Evolutionary conservation across 2,113 vertebrate species (phyloP).

Genomic region (Nipponia nippon): DNA sequence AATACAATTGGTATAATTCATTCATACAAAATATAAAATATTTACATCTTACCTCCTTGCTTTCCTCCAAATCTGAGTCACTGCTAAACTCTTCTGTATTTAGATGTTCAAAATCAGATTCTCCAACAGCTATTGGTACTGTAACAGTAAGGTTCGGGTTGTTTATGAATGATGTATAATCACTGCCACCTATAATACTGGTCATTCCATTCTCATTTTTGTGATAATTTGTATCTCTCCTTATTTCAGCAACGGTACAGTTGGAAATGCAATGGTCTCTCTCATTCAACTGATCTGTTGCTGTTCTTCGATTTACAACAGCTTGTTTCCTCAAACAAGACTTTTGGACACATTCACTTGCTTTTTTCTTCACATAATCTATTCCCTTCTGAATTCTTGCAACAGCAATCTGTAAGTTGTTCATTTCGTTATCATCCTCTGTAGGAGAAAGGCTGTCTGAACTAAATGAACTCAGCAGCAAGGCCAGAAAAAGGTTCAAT

Average conservation of each 20-base stretch:
- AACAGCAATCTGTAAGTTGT: conserved; percentile 90
- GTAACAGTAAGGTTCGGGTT: conserved; percentile 87
- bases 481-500: conserved; percentile 94
- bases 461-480: conserved; percentile 96
- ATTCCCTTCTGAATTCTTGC: conserved; percentile 85
- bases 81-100: conserved; percentile 96
- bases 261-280: conserved; percentile 77
- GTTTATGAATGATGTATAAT: conserved; percentile 84
- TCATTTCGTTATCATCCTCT: conserved; percentile 87
- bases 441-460: conserved; percentile 87
- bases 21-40: background rate
- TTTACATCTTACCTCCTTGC: conserved; percentile 81
- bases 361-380: conserved; percentile 73
- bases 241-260: conserved; percentile 77
- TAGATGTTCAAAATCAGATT: conserved; percentile 93
- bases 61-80: conserved; percentile 82
- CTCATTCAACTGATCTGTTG: conserved; percentile 74
- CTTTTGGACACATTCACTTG: conserved; percentile 74
- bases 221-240: conserved; percentile 67
- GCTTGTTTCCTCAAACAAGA: conserved; percentile 66
- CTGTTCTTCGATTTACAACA: conserved; percentile 69
- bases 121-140: conserved; percentile 90
- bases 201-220: conserved; percentile 79
- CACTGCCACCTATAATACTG: conserved; percentile 71
- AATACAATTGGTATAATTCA: background rate